Percentiles rank a stretch among this genome's conserved stretches.
phyloP scores from a whole-genome alignment of 1,140 invertebrate species.

The Chelonus insularis region DNA sequence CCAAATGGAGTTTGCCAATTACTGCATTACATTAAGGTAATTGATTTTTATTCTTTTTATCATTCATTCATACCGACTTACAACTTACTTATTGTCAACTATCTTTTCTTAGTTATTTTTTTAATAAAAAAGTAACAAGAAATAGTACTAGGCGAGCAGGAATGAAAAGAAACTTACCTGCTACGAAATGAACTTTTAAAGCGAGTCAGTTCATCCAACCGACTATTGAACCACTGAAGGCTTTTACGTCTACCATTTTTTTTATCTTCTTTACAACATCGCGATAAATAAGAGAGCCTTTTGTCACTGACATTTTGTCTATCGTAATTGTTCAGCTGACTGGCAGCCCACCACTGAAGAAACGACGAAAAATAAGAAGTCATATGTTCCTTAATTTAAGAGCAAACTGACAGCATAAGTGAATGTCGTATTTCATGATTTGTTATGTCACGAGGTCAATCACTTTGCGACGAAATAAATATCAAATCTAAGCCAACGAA shows the following conservation, averaged over 20 bases:
- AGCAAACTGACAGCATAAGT: background rate
- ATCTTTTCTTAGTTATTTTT: too few relatives aligned
- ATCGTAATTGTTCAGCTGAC: background rate
- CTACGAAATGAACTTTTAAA: background rate
- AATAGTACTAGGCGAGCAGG: too few relatives aligned
- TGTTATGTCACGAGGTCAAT: constrained; percentile 11
- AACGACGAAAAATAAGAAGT: background rate
- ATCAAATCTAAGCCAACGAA: constrained; percentile 15
- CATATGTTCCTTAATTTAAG: background rate
- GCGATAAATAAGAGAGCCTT: background rate
- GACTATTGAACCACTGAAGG: background rate
- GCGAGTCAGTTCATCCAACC: background rate
- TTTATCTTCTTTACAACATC: background rate
- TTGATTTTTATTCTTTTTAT: too few relatives aligned
- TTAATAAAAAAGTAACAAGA: too few relatives aligned
- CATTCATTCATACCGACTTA: too few relatives aligned
- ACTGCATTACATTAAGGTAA: background rate
- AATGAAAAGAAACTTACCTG: background rate
- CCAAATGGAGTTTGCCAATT: constrained; percentile 5
- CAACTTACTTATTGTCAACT: too few relatives aligned
- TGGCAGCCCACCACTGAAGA: background rate
- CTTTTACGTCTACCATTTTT: background rate
- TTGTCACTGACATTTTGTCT: background rate
- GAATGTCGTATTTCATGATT: background rate
- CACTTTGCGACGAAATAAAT: constrained; percentile 19